phyloP scores from a whole-genome alignment of 2,797 vertebrate genomes.

The Coendou prehensilis region DNA sequence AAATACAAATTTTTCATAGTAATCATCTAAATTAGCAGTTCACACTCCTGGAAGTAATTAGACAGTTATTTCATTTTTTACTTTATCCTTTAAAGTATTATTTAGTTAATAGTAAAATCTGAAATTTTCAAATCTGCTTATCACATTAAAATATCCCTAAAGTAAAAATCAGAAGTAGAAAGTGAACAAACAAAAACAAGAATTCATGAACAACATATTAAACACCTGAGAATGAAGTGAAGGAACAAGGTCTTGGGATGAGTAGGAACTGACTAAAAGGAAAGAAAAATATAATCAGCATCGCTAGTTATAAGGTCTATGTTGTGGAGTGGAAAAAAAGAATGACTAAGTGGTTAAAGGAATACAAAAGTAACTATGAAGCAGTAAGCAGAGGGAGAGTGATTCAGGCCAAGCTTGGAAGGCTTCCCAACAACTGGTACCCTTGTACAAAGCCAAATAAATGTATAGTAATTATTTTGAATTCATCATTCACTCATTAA shows the following conservation, averaged over 20 bases:
- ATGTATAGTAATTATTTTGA: neutral
- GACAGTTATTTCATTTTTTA: conserved; percentile 12
- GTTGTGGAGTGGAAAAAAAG: neutral
- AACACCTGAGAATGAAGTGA: neutral
- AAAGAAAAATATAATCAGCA: neutral
- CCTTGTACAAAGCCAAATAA: no score
- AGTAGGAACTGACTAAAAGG: neutral
- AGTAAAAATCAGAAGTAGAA: neutral
- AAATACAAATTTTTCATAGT: conserved; percentile 10
- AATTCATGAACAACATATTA: neutral
- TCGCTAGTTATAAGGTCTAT: fast-evolving
- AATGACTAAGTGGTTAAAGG: fast-evolving
- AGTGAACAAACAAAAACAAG: neutral
- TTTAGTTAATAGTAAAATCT: conserved; percentile 12
- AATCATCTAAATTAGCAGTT: conserved; percentile 17
- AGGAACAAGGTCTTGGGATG: neutral
- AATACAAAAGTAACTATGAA: neutral
- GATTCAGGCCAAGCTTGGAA: fast-evolving
- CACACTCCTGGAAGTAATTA: neutral
- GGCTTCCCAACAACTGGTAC: fast-evolving
- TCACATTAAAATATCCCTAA: neutral
- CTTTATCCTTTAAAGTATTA: neutral
- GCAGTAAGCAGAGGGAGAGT: fast-evolving
- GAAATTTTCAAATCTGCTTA: conserved; percentile 40
- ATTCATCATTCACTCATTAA: neutral